phyloP scores from a whole-genome alignment of 2,888 invertebrate species.

The Hybos culiciformis region DNA sequence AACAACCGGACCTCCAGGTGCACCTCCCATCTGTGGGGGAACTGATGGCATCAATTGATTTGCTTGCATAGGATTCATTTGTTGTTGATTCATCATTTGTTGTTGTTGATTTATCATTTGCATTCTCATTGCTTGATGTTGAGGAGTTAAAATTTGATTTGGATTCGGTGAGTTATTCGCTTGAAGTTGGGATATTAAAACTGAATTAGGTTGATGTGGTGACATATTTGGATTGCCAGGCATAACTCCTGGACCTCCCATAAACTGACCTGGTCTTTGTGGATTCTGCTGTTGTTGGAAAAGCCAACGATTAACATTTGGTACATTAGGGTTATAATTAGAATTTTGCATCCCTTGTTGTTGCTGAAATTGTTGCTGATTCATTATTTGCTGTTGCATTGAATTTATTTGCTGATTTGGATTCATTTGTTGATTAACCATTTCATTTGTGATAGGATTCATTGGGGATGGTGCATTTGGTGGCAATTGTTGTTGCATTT shows the following conservation, averaged over 20 bases:
- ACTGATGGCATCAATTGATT: too few species aligned
- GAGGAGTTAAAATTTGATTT: constrained; percentile 45
- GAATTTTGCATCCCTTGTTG: neutral
- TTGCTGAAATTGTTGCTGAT: constrained; percentile 14
- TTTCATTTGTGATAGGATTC: constrained; percentile 13
- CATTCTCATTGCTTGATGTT: constrained; percentile 25
- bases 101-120: constrained; percentile 35
- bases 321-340: constrained; percentile 10
- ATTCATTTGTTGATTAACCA: constrained; percentile 10
- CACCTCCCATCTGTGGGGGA: too few species aligned
- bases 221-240: constrained; percentile 12
- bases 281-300: constrained; percentile 27
- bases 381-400: constrained; percentile 18
- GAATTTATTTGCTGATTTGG: constrained; percentile 17
- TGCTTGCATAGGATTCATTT: constrained; percentile 20
- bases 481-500: constrained; percentile 9
- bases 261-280: constrained; percentile 20
- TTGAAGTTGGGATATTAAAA: constrained; percentile 24
- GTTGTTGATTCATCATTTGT: constrained; percentile 31
- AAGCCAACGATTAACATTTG: constrained; percentile 9
- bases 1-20: too few species aligned
- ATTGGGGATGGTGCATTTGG: constrained; percentile 21
- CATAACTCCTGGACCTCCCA: constrained; percentile 4
- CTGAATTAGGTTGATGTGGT: constrained; percentile 6
- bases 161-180: constrained; percentile 33